Percentiles rank a stretch among this genome's conserved stretches.
phyloP scores from a whole-genome alignment of 2,888 invertebrate species.

The Ectemnius cavifrons region DNA sequence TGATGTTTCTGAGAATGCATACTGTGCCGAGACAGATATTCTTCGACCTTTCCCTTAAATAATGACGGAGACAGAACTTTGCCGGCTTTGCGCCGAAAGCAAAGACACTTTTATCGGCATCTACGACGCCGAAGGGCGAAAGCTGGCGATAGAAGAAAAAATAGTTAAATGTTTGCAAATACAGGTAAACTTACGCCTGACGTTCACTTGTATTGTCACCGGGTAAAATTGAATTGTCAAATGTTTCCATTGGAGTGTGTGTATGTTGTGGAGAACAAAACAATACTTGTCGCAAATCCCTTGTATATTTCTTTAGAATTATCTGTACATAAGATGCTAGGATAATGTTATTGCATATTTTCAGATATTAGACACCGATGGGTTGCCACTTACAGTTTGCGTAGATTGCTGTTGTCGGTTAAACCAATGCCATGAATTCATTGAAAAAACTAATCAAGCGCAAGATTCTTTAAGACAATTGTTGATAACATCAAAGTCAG shows the following conservation, averaged over 20 bases:
- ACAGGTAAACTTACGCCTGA: slow-evolving; percentile 68
- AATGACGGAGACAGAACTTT: slow-evolving; percentile 72
- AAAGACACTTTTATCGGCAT: slow-evolving; percentile 76
- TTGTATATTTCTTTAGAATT: too few relatives aligned
- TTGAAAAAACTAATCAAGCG: slow-evolving; percentile 76
- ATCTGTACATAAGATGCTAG: too few relatives aligned
- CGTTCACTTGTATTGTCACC: neutral
- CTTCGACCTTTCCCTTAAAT: slow-evolving; percentile 44
- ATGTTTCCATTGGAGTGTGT: slow-evolving; percentile 1
- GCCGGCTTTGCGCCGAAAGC: slow-evolving; percentile 78
- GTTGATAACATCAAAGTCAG: slow-evolving; percentile 63
- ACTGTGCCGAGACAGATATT: slow-evolving; percentile 23
- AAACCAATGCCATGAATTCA: slow-evolving; percentile 76
- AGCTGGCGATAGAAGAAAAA: slow-evolving; percentile 75
- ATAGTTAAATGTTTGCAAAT: slow-evolving; percentile 77
- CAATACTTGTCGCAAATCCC: too few relatives aligned
- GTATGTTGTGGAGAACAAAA: too few relatives aligned
- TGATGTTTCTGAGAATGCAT: slow-evolving; percentile 38
- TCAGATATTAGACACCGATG: slow-evolving; percentile 73
- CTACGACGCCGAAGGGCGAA: slow-evolving; percentile 77
- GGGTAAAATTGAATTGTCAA: neutral
- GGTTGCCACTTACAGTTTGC: slow-evolving; percentile 75
- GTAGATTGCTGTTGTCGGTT: slow-evolving; percentile 76
- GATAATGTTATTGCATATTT: slow-evolving; percentile 11
- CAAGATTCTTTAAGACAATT: slow-evolving; percentile 74